These are phyloP conservation scores for Brienomyrus longianalis DNA, from an alignment of 2,113 vertebrate species.

Conservation along the genomic window DNA sequence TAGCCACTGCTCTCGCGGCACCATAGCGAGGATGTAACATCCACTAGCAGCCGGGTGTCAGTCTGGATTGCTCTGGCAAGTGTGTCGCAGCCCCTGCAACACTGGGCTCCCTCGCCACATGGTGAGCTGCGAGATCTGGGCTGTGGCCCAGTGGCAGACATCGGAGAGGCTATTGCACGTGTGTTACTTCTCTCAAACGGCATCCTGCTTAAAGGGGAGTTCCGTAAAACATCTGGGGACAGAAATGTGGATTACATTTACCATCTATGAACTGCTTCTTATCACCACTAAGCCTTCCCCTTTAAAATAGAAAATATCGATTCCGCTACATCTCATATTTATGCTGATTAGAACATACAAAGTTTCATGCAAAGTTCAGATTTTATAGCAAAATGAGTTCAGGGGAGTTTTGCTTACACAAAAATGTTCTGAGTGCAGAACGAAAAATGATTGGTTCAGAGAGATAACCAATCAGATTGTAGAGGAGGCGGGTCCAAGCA, in stretches of 20 bases:
- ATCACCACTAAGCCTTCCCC: background rate
- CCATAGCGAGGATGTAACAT: background rate
- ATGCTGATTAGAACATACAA: background rate
- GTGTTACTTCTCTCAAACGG: background rate
- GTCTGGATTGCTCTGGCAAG: background rate
- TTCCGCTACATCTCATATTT: background rate
- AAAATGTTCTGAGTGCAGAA: no score
- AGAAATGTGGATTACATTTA: background rate
- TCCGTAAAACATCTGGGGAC: background rate
- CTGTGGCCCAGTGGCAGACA: background rate
- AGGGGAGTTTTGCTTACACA: background rate
- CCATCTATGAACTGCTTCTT: background rate
- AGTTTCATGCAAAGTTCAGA: background rate
- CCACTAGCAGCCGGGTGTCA: background rate
- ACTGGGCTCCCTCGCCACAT: background rate
- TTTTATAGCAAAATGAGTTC: background rate
- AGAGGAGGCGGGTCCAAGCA: no score
- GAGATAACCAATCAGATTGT: no score
- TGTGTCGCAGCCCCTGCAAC: background rate
- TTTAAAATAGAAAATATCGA: background rate
- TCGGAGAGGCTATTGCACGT: background rate
- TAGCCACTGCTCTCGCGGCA: background rate
- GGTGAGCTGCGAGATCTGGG: background rate
- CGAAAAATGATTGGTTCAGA: no score
- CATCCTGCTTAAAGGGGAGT: background rate